Base-by-base conservation (phyloP, 2,888 invertebrate genomes). In the Emesis furor region DNA sequence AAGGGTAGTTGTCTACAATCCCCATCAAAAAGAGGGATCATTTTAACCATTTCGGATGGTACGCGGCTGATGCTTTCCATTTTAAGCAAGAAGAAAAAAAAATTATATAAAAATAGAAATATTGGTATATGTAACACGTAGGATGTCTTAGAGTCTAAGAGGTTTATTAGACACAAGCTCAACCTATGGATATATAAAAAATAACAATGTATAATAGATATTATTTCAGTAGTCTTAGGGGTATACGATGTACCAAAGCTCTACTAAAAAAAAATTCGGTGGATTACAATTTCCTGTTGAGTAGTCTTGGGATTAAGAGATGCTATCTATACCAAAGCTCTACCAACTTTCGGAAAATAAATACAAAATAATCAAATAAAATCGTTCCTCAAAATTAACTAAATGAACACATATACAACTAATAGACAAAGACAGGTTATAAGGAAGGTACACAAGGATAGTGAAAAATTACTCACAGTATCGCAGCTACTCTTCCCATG, bases 21-120 rank as follows among this genome's bases (percentile, higher is more conserved):
- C 24, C 81, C 80, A 30, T 39, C n/a, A 17, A 73, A 80, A 42
- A 59, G 35, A 0, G 80, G 76, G 10, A 80, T 76, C 8, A 76
- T 76, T 72, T 76, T 73, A 1, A 67, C 42, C 8, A 79, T 37
- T 32, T 79, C 79, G 37, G 7, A 65, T 3, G 72, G 79, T 2
- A 79, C 51, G 10, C 37, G 79, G 14, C 12, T 59, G 5, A 79
- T 37, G 8, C 24, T 59, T 7, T 79, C 71, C 71, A 75, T 79
- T 17, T 24, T 24, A 24, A 24, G 24, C 24, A 24, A 24, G 24
- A 24, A 24, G 24, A 24, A 1, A 24, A 24, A 24, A 24, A 24
- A 24, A 24, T n/a, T n/a, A 24, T 24, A 24, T 24, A 24, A 24
- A 24, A 24, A 24, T 24, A 24, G 24, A 24, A 24, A 24, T 24